A percentile compares a stretch with the other conserved stretches of the same genome.
These are phyloP conservation scores for Esox niger DNA, from an alignment of 2,113 vertebrate genomes.

Conservation along the genomic window DNA sequence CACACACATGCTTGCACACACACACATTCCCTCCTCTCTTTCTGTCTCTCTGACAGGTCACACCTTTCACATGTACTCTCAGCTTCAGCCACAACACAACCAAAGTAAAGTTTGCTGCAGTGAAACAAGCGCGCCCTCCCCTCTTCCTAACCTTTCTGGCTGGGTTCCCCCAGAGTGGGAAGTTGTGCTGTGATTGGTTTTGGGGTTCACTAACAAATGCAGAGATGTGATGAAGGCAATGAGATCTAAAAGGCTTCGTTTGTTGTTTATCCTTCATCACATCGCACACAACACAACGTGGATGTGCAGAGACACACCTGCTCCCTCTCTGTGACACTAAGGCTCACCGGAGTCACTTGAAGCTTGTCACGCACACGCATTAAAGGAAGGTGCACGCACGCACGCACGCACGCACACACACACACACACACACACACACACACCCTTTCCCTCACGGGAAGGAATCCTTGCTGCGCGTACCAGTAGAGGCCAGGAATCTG, in stretches of 20 bases:
- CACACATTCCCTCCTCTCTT: slow-evolving; percentile 8
- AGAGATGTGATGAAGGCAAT: slow-evolving; percentile 66
- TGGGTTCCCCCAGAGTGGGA: slow-evolving; percentile 50
- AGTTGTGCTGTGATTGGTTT: slow-evolving; percentile 71
- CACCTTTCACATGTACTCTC: too few species aligned
- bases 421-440: slow-evolving; percentile 10
- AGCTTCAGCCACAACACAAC: background rate
- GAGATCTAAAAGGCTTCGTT: slow-evolving; percentile 69
- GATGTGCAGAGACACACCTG: too few species aligned
- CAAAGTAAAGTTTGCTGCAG: slow-evolving; percentile 51
- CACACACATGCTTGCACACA: slow-evolving; percentile 15
- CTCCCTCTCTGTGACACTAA: slow-evolving; percentile 63
- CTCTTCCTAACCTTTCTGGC: slow-evolving; percentile 64
- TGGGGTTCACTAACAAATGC: slow-evolving; percentile 68
- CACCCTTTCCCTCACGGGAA: slow-evolving; percentile 48
- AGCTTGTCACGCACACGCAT: slow-evolving; percentile 41
- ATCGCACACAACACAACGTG: too few species aligned
- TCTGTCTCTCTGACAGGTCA: slow-evolving; percentile 12
- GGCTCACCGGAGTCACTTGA: slow-evolving; percentile 74
- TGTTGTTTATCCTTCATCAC: slow-evolving; percentile 68
- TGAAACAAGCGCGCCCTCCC: slow-evolving; percentile 47
- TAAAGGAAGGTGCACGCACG: too few species aligned
- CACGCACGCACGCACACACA: slow-evolving; percentile 27
- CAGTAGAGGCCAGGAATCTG: slow-evolving; percentile 64
- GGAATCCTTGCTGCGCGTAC: slow-evolving; percentile 67